phyloP scores from a whole-genome alignment of 1,140 invertebrate species.

The Grapholita molesta region DNA sequence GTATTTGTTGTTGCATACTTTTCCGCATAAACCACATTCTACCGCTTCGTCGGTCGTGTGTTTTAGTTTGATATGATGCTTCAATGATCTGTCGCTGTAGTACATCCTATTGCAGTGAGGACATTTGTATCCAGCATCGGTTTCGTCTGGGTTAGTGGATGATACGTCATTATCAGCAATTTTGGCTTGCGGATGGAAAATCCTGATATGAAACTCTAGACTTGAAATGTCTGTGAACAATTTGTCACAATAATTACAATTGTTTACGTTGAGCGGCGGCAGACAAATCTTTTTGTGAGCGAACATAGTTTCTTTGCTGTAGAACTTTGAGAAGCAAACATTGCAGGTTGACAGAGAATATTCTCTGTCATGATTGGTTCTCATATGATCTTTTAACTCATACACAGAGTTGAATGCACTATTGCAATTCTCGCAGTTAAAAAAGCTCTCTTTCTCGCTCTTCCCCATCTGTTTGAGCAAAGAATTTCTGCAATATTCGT shows the following conservation, averaged over 20 bases:
- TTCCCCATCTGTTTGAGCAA: constrained; percentile 28
- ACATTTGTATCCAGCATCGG: constrained; percentile 35
- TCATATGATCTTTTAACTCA: constrained; percentile 54
- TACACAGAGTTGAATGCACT: constrained; percentile 35
- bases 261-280: constrained; percentile 45
- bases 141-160: constrained; percentile 34
- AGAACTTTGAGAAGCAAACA: constrained; percentile 62
- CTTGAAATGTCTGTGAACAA: constrained; percentile 58
- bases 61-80: constrained; percentile 56
- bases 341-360: constrained; percentile 50
- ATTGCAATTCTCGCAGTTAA: constrained; percentile 47
- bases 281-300: constrained; percentile 51
- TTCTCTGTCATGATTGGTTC: constrained; percentile 40
- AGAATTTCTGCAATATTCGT: constrained; percentile 51
- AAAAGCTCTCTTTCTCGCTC: constrained; percentile 19
- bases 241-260: constrained; percentile 53
- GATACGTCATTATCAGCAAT: constrained; percentile 43
- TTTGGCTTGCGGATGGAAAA: constrained; percentile 56
- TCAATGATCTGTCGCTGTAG: constrained; percentile 51
- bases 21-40: constrained; percentile 42
- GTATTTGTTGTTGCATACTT: constrained; percentile 57
- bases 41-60: constrained; percentile 45
- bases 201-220: constrained; percentile 51
- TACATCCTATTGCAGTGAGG: constrained; percentile 46
- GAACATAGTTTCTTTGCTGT: constrained; percentile 41